Evolutionary conservation across 1,140 invertebrate genomes (phyloP), one percentile per base, ranked within the genome.

Genomic region (Aleiodes sp.): DNA sequence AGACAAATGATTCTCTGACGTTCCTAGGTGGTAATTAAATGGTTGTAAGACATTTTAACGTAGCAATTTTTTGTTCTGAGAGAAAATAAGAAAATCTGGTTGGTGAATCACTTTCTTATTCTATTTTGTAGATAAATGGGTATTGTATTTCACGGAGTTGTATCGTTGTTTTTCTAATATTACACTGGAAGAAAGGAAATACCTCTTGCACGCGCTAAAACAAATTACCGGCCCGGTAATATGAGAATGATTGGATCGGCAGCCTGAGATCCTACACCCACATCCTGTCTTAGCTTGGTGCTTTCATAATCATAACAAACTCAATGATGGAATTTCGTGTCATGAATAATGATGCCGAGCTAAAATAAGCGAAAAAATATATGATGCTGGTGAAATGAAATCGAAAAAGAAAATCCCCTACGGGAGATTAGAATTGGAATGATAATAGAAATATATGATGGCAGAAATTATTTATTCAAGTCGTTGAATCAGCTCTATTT

Each of bases 141-240:
- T 21, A 52, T 52, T 52, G 46, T 52, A 19, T 52, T 52, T 9
- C 26, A 21, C 16, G 46, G 16, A 24, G 46, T 52, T 52, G 12
- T 52, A 8, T 16, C 12, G 19, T 52, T 21, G 9, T 52, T 52
- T 46, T 24, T 24, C 19, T 16, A 16, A 24, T 52, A 9, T 21
- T 21, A 2, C 21, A 43, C 46, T 12, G 19, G 21, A 4, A 4
- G 46, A 52, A 24, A 52, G 46, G 46, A 52, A 52, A 52, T 21
- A 52, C 46, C 46, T 24, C 46, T 52, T 16, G 46, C 46, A 7
- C 21, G 46, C 46, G 26, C 46, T 52, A 52, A n/a, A 52, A 52
- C 46, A 52, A 52, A 52, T 52, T 52, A 52, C 46, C 46, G 46
- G 46, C 19, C n/a, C 46, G 46, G 46, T 52, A 52, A 52, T 52